Evolutionary conservation across 2,113 vertebrate genomes (phyloP), one percentile per base, ranked within the genome.

Genomic region (Hippocampus zosterae): DNA sequence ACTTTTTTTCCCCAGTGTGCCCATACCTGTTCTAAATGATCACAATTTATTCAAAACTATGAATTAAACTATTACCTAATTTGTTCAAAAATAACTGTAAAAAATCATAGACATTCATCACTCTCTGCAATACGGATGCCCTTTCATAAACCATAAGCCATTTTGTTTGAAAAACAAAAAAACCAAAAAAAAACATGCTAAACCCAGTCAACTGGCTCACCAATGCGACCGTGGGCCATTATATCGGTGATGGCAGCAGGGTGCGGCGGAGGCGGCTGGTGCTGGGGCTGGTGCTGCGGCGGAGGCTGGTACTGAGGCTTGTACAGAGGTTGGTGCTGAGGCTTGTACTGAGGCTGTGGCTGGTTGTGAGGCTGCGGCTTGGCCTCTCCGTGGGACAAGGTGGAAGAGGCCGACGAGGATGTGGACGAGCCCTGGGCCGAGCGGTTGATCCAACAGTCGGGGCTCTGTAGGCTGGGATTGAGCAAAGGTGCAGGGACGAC

Each of bases 361-460:
- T 90, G 85, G 19, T 76, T 48, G 56, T 72, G 74, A 27, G 70
- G 69, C 81, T 90, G 90, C 0, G 93, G 93, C 91, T 95, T 97
- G 90, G 93, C 92, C 90, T 98, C 96, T 79, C 95, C 95, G 65
- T 98, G 96, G 74, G 97, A 99, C 89, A 98, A 90, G 68, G 97
- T 98, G 87, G 96, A 99, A 81, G 96, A 98, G 86, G 97, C 96
- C 0, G 96, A 99, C 82, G 97, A 99, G 72, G 97, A 98, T 86
- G 96, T 98, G 89, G 97, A 99, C 79, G 97, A 98, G 85, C 95
- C 96, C 90, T 97, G 96, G 83, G 95, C 88, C n/a, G 96, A 95
- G 89, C 94, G 94, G 91, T 95, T 98, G 84, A 96, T 95, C 95
- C 96, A 98, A 72, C 92, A 93, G 87, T 99, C 97, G 3, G 95